A percentile compares a stretch with the other conserved stretches of the same genome.
These are phyloP conservation scores for Chalcis sispes DNA, from an alignment of 2,888 invertebrate genomes.

Conservation along the genomic window DNA sequence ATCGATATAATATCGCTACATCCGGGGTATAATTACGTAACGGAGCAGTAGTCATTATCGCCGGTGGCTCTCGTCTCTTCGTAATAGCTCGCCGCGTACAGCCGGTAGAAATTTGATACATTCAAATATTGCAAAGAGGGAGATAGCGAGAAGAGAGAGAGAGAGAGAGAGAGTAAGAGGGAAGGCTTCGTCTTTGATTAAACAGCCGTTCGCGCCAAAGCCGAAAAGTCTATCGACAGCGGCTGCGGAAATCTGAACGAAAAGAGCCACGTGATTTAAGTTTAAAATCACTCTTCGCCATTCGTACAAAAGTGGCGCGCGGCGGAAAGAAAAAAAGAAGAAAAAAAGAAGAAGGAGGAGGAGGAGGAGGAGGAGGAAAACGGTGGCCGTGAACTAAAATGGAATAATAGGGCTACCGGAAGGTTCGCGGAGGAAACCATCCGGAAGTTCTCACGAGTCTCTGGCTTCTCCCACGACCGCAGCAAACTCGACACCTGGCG, in stretches of 20 bases:
- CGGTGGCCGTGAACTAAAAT: slow-evolving; percentile 71
- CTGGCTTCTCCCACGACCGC: slow-evolving; percentile 74
- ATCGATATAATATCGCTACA: slow-evolving; percentile 40
- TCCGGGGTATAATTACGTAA: slow-evolving; percentile 59
- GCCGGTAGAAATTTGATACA: too few relatives aligned
- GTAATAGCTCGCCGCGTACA: too few relatives aligned
- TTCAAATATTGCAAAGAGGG: too few relatives aligned
- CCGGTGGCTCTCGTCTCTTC: not conserved
- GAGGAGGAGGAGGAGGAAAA: slow-evolving; percentile 58
- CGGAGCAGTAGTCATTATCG: slow-evolving; percentile 44
- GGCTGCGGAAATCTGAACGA: not conserved
- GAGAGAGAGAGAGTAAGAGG: too few relatives aligned
- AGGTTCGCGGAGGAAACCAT: slow-evolving; percentile 69
- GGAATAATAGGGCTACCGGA: slow-evolving; percentile 74
- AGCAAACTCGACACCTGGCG: slow-evolving; percentile 76
- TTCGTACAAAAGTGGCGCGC: too few relatives aligned
- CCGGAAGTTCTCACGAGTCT: slow-evolving; percentile 77
- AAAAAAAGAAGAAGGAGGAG: slow-evolving; percentile 46
- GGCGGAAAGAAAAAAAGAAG: too few relatives aligned
- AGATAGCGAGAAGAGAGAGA: too few relatives aligned
- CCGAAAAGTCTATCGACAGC: not conserved
- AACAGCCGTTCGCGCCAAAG: too few relatives aligned
- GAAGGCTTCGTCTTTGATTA: too few relatives aligned
- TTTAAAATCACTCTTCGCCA: not conserved
- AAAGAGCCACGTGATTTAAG: slow-evolving; percentile 24